Percentiles rank a stretch among this genome's conserved stretches.
phyloP scores from a whole-genome alignment of 2,113 vertebrate species.

The Urocolius indicus region DNA sequence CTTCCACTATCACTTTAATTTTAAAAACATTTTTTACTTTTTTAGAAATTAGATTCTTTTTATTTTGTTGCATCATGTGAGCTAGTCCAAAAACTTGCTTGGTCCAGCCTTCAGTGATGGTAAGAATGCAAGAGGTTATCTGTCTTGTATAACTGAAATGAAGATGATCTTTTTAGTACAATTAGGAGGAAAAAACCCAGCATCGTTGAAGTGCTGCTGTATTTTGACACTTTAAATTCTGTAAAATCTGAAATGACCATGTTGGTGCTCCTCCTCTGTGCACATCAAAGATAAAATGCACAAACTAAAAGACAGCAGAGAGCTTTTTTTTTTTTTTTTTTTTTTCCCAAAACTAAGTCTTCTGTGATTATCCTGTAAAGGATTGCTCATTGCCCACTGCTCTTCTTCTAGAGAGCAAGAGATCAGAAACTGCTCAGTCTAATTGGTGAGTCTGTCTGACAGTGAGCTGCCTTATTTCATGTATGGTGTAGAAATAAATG shows the following conservation, averaged over 20 bases:
- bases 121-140: not conserved
- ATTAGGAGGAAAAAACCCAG: not conserved
- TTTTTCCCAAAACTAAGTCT: conserved; percentile 8
- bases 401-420: conserved; percentile 60
- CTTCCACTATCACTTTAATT: not conserved
- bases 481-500: conserved; percentile 66
- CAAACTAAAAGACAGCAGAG: conserved; percentile 29
- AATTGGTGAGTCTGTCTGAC: conserved; percentile 61
- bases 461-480: conserved; percentile 63
- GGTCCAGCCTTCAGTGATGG: not conserved
- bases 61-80: not conserved
- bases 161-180: not conserved
- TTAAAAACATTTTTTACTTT: not conserved
- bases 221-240: not conserved
- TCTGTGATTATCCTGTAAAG: conserved; percentile 53
- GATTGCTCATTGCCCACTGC: conserved; percentile 35
- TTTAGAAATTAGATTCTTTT: not conserved
- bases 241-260: not conserved
- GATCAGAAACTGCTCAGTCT: conserved; percentile 64
- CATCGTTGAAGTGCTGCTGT: not conserved
- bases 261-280: not conserved
- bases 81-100: not conserved
- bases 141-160: not conserved
- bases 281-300: conserved; percentile 27
- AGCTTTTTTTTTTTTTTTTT: not conserved